phyloP scores from a whole-genome alignment of 1,140 invertebrate species.

The Phymorhynchus buccinoides region DNA sequence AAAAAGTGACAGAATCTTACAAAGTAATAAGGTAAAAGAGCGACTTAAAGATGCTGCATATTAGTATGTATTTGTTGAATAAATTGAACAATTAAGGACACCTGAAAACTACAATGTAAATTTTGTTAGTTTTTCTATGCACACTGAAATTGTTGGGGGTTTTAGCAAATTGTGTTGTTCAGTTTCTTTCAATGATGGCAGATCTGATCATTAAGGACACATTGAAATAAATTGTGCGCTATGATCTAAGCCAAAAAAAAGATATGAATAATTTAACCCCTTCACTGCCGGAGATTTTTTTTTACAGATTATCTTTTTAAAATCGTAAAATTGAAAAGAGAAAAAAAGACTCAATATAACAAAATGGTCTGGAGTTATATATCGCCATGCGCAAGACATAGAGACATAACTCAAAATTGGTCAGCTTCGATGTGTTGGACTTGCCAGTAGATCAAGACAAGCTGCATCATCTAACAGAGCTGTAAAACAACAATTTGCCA shows the following conservation, averaged over 20 bases:
- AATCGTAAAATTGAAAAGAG: too few species aligned
- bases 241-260: background rate
- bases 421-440: too few species aligned
- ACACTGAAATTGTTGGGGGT: background rate
- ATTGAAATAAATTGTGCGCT: too few species aligned
- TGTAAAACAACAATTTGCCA: too few species aligned
- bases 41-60: background rate
- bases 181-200: too few species aligned
- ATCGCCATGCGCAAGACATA: too few species aligned
- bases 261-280: background rate
- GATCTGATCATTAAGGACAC: slow-evolving; percentile 24
- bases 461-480: too few species aligned
- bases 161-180: background rate
- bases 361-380: too few species aligned
- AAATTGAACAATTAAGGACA: slow-evolving; percentile 25
- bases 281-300: background rate
- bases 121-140: background rate
- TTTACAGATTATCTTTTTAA: too few species aligned
- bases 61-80: background rate
- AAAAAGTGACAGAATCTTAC: background rate
- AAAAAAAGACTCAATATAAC: too few species aligned
- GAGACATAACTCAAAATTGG: too few species aligned
- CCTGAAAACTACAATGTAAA: background rate
- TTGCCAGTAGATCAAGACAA: too few species aligned
- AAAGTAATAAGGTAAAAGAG: background rate